Base-by-base conservation (phyloP, 1,140 invertebrate genomes). In the Hycleus cichorii region DNA sequence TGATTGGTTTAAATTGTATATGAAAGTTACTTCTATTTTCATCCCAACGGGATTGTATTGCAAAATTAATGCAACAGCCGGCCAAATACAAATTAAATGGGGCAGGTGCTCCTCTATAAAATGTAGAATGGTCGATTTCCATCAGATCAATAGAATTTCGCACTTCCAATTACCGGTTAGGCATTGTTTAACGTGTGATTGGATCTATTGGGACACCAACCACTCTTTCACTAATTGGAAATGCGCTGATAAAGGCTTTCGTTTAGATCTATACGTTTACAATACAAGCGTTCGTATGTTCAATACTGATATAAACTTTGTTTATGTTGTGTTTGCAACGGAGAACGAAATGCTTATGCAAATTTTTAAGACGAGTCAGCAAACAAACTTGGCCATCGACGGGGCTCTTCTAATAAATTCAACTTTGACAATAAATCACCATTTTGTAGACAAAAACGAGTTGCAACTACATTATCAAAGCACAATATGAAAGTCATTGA, bases 221-320 rank as follows among this genome's bases (percentile, higher is more conserved):
- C 55, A 62, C 62, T 60, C 58, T 57, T 59, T 57, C 57, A 54
- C 62, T 63, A 63, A 63, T 63, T 63, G 62, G 62, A 63, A 63
- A 60, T 50, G 62, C 52, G 58, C 46, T 46, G 58, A 63, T 63
- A 63, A 63, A 60, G 57, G 54, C 52, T 51, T 52, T 49, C 45
- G 47, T 57, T 57, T 40, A 51, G 51, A 18, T 18, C 18, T 18
- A 18, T 18, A 18, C 18, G 18, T 18, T 4, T 7, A 32, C 32
- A 32, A 5, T 32, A 32, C 7, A 32, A 3, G 7, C 7, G 32
- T 32, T 18, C 18, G 32, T 32, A 7, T 51, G 49, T 47, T 42
- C 47, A 43, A 43, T 46, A 12, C 51, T 11, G 51, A 45, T 52
- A 52, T 26, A 53, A 53, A 58, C 38, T 51, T 27, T 39, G 48